Base-by-base conservation (phyloP, 2,113 vertebrate species). In the Anseranas semipalmata region DNA sequence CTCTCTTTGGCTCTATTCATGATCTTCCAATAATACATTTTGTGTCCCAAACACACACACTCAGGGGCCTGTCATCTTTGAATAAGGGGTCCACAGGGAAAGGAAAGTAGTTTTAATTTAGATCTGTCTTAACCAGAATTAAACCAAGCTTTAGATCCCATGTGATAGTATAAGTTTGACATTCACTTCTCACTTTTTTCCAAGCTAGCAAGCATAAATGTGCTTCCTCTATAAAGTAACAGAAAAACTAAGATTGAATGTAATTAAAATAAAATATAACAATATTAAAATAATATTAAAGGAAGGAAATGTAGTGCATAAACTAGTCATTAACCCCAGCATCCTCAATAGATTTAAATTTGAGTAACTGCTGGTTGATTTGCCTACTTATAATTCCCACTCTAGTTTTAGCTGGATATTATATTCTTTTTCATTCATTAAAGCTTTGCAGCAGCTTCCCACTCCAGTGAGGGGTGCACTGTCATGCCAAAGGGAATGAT, bases 231-330 rank as follows among this genome's bases (percentile, higher is more conserved):
- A 56, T 25, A 93, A 90, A 88, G 90, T 92, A 93, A 74, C 78
- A 96, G 83, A 95, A 91, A 96, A 94, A 71, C 25, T 77, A 94
- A 95, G 88, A 94, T 81, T 96, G 85, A 95, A 94, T 84, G 60
- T 86, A 95, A 96, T 95, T 96, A 94, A 96, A 95, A 96, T 90
- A 95, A 96, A 93, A 96, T 96, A 80, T 86, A 96, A 92, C 82
- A 92, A 94, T 97, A 95, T 96, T 96, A 96, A 96, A 96, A 95
- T 94, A 97, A 95, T 97, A 95, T 96, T 97, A 95, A 96, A 93
- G 91, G 88, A 94, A 95, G 95, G 90, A 96, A 97, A 96, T 93
- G 88, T 95, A 96, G 79, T 97, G 72, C 95, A 96, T 94, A 97
- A 97, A 86, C 82, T 96, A 94, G 76, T 96, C 92, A 96, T 97